These are phyloP conservation scores for Zaprionus ghesquierei DNA, from an alignment of 1,140 invertebrate genomes.

Conservation along the genomic window DNA sequence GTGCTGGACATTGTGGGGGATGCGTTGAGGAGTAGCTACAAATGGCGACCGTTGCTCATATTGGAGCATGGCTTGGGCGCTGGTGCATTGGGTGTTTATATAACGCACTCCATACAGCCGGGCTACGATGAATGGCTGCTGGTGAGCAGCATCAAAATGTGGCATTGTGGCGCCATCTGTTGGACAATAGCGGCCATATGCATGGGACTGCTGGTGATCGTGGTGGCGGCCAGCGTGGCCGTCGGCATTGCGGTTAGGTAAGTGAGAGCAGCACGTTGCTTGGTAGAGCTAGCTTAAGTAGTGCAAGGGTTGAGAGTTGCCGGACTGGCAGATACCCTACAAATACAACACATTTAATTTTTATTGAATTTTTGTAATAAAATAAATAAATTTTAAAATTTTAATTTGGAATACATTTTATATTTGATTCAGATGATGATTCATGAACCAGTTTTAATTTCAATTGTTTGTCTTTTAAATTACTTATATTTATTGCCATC, in stretches of 20 bases:
- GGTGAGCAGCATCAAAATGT: conserved; percentile 67
- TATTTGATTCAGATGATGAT: no score
- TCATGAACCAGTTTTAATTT: no score
- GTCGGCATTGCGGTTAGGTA: conserved; percentile 75
- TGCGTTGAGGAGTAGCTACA: conserved; percentile 24
- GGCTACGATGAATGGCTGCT: conserved; percentile 78
- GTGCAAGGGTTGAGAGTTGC: neutral
- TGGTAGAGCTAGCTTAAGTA: neutral
- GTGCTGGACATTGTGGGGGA: conserved; percentile 74
- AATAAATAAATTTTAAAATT: no score
- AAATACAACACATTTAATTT: no score
- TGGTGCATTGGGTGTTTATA: conserved; percentile 45
- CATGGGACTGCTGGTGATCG: conserved; percentile 61
- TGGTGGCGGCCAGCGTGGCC: conserved; percentile 69
- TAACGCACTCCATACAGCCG: conserved; percentile 74
- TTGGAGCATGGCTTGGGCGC: conserved; percentile 55
- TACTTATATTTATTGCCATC: no score
- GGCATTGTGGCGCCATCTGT: conserved; percentile 78
- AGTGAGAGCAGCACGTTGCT: conserved; percentile 27
- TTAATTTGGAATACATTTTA: no score
- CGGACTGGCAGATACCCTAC: neutral
- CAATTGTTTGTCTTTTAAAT: no score
- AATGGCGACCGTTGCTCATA: conserved; percentile 78
- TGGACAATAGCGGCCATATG: conserved; percentile 76
- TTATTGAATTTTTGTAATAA: neutral